A percentile compares a stretch with the other conserved stretches of the same genome.
Conservation (phyloP, 2,797 vertebrate genomes). For the Mareca penelope region DNA sequence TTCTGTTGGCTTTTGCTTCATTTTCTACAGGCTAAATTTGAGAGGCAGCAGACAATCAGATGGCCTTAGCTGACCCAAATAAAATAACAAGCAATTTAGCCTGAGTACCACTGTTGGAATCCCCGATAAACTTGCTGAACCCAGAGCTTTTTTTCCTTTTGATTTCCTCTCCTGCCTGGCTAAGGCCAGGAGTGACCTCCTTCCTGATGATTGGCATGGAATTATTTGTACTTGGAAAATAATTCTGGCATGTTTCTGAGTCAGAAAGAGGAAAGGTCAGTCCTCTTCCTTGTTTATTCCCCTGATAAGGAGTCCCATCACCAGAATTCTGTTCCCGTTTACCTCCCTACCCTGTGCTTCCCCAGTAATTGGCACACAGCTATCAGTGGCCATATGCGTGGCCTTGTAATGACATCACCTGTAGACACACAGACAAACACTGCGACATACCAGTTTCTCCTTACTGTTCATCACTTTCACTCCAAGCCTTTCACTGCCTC, state of each 20-base stretch:
- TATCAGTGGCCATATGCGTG: not conserved
- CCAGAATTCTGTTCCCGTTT: not conserved
- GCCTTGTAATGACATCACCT: slow-evolving; percentile 1
- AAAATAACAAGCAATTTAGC: not conserved
- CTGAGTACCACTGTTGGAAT: not conserved
- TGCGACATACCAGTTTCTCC: not conserved
- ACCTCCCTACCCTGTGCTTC: not conserved
- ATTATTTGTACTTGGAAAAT: not conserved
- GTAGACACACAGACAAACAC: not conserved
- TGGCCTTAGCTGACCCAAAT: not conserved
- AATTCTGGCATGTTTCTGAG: not conserved
- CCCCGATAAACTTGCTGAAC: not conserved
- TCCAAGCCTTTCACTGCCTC: not conserved
- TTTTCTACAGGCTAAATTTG: not conserved
- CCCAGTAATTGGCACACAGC: not conserved
- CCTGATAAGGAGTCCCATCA: not conserved
- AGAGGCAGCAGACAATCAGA: not conserved
- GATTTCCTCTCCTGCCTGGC: not conserved
- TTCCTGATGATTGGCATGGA: not conserved
- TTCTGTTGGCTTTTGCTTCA: not conserved
- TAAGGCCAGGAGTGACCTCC: not conserved
- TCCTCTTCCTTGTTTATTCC: not conserved
- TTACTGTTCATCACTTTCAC: slow-evolving; percentile 3
- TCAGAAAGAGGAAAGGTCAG: not conserved
- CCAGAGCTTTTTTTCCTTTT: not conserved